Evolutionary conservation across 2,113 vertebrate genomes (phyloP).

Genomic region (Periophthalmodon schlosseri): DNA sequence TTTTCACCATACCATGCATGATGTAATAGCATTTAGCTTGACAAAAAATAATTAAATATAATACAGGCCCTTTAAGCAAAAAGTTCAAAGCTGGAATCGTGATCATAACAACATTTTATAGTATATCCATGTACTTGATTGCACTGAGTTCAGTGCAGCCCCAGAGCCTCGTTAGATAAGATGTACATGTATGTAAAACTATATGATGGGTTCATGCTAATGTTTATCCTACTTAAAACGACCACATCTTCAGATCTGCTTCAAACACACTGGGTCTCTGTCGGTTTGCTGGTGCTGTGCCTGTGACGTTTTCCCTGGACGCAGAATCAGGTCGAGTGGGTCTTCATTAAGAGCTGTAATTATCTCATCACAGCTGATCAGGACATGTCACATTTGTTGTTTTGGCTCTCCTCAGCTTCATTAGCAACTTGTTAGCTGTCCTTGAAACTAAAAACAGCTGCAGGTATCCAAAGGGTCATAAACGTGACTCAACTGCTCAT

Average conservation of each 20-base stretch:
- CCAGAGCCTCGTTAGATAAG: background rate
- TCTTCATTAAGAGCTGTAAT: background rate
- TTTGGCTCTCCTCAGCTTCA: background rate
- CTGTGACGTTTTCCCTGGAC: background rate
- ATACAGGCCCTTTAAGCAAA: too few relatives aligned
- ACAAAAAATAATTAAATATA: too few relatives aligned
- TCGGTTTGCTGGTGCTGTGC: background rate
- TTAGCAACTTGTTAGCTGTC: background rate
- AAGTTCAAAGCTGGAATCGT: too few relatives aligned
- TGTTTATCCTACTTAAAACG: background rate
- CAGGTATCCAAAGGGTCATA: background rate
- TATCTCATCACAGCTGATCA: constrained; percentile 1
- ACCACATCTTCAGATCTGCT: background rate
- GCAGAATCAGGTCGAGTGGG: background rate
- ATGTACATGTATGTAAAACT: background rate
- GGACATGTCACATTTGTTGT: background rate
- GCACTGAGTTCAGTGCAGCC: background rate
- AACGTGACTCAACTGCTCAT: background rate
- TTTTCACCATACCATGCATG: too few relatives aligned
- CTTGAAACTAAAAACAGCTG: background rate
- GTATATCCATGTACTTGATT: background rate
- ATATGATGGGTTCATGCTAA: background rate
- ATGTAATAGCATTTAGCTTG: too few relatives aligned
- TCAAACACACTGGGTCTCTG: background rate
- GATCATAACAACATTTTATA: too few relatives aligned